Conservation (phyloP, 1,140 invertebrate genomes). For the Geopemphigus sp. region DNA sequence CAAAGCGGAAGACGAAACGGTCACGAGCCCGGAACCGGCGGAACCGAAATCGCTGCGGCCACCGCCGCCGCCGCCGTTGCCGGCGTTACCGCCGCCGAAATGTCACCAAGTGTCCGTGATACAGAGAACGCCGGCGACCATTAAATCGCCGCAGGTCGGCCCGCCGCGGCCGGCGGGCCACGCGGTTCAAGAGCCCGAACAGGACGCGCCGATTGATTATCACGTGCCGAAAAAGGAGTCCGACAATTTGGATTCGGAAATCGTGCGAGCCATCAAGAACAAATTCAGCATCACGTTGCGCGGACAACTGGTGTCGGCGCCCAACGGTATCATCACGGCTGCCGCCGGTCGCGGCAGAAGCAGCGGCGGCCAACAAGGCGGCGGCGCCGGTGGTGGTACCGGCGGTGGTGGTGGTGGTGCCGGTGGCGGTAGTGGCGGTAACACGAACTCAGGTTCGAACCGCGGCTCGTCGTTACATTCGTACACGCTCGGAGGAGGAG, state of each 20-base stretch:
- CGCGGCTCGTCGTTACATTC: constrained; percentile 57
- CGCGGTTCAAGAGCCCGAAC: constrained; percentile 59
- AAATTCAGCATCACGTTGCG: constrained; percentile 54
- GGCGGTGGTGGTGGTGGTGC: constrained; percentile 37
- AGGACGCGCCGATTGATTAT: constrained; percentile 85
- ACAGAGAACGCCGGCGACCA: constrained; percentile 72
- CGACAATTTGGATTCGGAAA: constrained; percentile 57
- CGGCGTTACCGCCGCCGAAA: constrained; percentile 20
- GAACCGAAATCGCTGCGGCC: not conserved
- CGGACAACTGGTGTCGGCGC: constrained; percentile 72
- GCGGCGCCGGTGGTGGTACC: constrained; percentile 54
- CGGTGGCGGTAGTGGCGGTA: constrained; percentile 51
- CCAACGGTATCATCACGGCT: constrained; percentile 57
- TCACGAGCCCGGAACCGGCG: not conserved
- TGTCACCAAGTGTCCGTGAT: constrained; percentile 59
- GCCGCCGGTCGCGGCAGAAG: constrained; percentile 74
- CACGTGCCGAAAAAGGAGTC: constrained; percentile 75
- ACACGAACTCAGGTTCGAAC: constrained; percentile 67
- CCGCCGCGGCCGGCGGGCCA: constrained; percentile 55
- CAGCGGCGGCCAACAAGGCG: constrained; percentile 58
- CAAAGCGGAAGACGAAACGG: constrained; percentile 24
- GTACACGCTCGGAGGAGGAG: constrained; percentile 53
- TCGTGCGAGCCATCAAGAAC: constrained; percentile 55
- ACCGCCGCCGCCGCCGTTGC: constrained; percentile 50
- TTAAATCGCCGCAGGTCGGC: constrained; percentile 55